These are phyloP conservation scores for Andrena bucephala DNA, from an alignment of 2,888 invertebrate species.

Conservation along the genomic window DNA sequence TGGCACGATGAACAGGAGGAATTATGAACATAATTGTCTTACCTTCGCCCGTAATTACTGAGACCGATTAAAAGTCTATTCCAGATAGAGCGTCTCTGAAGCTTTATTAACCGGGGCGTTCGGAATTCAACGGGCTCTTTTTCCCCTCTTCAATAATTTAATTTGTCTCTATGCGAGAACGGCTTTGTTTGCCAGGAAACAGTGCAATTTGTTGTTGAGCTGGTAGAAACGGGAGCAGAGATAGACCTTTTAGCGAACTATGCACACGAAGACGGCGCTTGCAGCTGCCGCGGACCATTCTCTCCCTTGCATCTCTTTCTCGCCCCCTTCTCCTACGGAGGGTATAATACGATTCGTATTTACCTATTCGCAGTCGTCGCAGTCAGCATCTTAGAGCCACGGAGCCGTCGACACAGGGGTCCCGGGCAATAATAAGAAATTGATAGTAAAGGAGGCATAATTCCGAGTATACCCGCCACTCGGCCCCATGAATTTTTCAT, in stretches of 20 bases:
- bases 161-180: slow-evolving; percentile 32
- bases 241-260: slow-evolving; percentile 39
- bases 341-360: slow-evolving; percentile 64
- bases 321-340: not conserved
- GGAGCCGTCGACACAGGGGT: slow-evolving; percentile 30
- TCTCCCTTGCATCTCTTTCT: slow-evolving; percentile 12
- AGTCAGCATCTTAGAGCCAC: slow-evolving; percentile 61
- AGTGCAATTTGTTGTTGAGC: slow-evolving; percentile 48
- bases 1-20: not conserved
- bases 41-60: not conserved
- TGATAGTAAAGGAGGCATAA: slow-evolving; percentile 80
- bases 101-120: slow-evolving; percentile 10
- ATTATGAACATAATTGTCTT: slow-evolving; percentile 34
- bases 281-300: slow-evolving; percentile 24
- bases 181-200: slow-evolving; percentile 42
- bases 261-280: slow-evolving; percentile 2
- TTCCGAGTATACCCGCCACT: slow-evolving; percentile 78
- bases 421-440: slow-evolving; percentile 78
- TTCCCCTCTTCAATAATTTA: slow-evolving; percentile 31
- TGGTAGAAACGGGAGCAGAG: slow-evolving; percentile 10
- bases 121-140: slow-evolving; percentile 10
- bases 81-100: not conserved
- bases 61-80: slow-evolving; percentile 15
- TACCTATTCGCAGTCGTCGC: slow-evolving; percentile 62
- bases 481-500: slow-evolving; percentile 82